These are phyloP conservation scores for Limnephilus auricula DNA, from an alignment of 2,888 invertebrate genomes.

Conservation along the genomic window DNA sequence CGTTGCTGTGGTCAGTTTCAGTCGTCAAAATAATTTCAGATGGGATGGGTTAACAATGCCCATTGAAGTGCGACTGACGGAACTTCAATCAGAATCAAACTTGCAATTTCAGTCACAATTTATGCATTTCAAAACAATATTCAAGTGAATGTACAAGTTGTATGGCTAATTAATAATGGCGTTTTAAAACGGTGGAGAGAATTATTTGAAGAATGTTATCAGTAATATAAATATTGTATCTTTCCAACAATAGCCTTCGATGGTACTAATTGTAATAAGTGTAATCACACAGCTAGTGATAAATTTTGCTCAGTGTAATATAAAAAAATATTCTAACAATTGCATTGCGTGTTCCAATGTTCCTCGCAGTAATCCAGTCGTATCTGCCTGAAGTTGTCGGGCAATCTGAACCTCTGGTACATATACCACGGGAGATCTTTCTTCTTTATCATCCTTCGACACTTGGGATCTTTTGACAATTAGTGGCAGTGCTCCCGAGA, in stretches of 20 bases:
- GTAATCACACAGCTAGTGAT: no score
- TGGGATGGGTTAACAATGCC: no score
- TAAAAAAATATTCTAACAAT: conserved; percentile 52
- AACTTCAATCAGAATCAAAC: not conserved
- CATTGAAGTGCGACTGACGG: no score
- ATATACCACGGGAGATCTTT: conserved; percentile 75
- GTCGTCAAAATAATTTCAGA: no score
- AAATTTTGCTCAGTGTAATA: not conserved
- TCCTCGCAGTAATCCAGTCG: conserved; percentile 48
- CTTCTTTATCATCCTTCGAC: conserved; percentile 73
- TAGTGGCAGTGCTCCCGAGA: not conserved
- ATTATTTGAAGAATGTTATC: not conserved
- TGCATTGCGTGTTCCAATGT: conserved; percentile 61
- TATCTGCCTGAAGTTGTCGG: conserved; percentile 71
- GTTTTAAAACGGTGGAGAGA: no score
- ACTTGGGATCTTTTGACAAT: not conserved
- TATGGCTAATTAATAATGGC: not conserved
- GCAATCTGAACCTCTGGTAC: conserved; percentile 73
- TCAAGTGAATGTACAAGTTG: not conserved
- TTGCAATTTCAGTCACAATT: not conserved
- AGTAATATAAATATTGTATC: not conserved
- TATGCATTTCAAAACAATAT: not conserved
- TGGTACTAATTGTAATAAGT: not conserved
- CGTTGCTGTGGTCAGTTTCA: no score
- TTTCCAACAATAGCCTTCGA: not conserved